Evolutionary conservation across 1,140 invertebrate genomes (phyloP).

Genomic region (Drosophila santomea): DNA sequence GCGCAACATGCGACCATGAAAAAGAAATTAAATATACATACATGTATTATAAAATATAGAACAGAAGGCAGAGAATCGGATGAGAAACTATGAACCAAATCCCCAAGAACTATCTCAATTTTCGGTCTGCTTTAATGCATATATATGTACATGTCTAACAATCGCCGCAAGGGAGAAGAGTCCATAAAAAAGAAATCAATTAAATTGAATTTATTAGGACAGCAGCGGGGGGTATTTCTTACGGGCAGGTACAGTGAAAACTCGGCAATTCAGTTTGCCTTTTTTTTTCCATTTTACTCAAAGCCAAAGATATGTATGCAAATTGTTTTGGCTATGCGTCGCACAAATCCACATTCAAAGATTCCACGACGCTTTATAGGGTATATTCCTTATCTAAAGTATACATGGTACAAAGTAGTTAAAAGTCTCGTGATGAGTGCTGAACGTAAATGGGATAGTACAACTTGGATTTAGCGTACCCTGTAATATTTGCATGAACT

Average conservation of each 20-base stretch:
- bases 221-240: slow-evolving; percentile 13
- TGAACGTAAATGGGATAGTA: neutral
- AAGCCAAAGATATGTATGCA: neutral
- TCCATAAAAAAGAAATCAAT: slow-evolving; percentile 53
- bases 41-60: slow-evolving; percentile 18
- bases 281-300: neutral
- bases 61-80: neutral
- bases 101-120: slow-evolving; percentile 31
- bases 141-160: slow-evolving; percentile 9
- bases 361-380: neutral
- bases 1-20: slow-evolving; percentile 60
- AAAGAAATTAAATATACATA: slow-evolving; percentile 52
- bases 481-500: neutral
- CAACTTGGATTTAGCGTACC: neutral
- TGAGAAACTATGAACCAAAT: slow-evolving; percentile 17
- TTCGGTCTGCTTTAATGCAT: slow-evolving; percentile 1
- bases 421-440: slow-evolving; percentile 9
- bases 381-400: slow-evolving; percentile 1
- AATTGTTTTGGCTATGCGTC: neutral
- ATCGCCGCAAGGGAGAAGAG: slow-evolving; percentile 19
- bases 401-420: neutral
- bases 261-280: no score
- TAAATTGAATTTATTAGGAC: slow-evolving; percentile 61
- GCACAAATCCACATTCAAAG: neutral
- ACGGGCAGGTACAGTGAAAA: slow-evolving; percentile 11